Evolutionary conservation across 1,140 invertebrate genomes (phyloP), one percentile per base, ranked within the genome.

Genomic region (Mactra quadrangularis): DNA sequence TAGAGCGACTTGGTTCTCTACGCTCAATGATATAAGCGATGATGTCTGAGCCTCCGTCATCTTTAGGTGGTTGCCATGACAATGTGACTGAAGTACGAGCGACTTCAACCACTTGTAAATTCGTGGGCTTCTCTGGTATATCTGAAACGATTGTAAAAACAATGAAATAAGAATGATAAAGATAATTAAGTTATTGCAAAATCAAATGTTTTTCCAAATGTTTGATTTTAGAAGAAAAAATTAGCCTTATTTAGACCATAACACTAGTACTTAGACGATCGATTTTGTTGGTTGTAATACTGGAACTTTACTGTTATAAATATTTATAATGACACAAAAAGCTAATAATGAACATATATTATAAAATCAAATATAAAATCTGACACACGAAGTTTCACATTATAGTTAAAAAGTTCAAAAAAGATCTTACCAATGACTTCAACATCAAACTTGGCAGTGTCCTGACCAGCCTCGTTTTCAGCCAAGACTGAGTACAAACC

Each of bases 1-100:
- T 95, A 94, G 97, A 95, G 85, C 96, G 97, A 86, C 98, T 97
- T 79, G 97, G 95, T 87, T 99, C 97, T 95, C 97, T 97, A 93
- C 98, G 98, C 92, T 99, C 98, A 35, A 99, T 96, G 45, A 95
- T 95, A 87, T 98, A 98, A 87, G 96, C 95, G 0, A 94, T 95
- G 55, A 98, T 93, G 66, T 96, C 96, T 57, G 96, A 76, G 31
- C 91, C 91, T 4, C 92, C 91, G 84, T 92, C 90, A 85, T 91
- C 88, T 76, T 89, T 88, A 29, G 92, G 90, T 79, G 88, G 81
- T 83, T 90, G 84, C 92, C 92, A 92, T 25, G 94, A 93, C 1
- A 99, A 93, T 89, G 98, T 98, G 89, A 99, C 95, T 0, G 96
- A 78, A 2, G 97, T 83, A 64, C 83, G 77, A n/a, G 79, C 85